Conservation (phyloP, 2,888 invertebrate genomes). For the Pharmacophagus antenor region DNA sequence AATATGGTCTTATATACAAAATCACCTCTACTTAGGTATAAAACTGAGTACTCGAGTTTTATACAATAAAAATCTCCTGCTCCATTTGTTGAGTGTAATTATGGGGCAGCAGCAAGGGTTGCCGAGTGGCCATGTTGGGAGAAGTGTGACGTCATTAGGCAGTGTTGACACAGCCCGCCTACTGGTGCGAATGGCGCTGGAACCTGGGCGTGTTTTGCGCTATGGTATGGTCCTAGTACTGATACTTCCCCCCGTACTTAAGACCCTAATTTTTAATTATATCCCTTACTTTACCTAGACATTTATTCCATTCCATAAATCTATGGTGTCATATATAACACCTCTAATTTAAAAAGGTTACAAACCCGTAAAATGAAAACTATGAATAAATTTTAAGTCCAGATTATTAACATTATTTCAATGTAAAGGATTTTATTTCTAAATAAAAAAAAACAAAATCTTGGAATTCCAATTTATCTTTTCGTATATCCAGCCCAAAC, state of each 20-base stretch:
- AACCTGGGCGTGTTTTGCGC: constrained; percentile 58
- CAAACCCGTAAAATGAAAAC: too few relatives aligned
- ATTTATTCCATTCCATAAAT: not conserved
- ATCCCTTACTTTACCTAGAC: not conserved
- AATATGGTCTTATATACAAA: constrained; percentile 6
- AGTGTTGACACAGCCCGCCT: constrained; percentile 74
- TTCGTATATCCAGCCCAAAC: constrained; percentile 6
- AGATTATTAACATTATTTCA: too few relatives aligned
- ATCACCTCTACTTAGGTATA: constrained; percentile 21
- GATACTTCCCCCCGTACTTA: constrained; percentile 12
- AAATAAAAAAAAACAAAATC: not conserved
- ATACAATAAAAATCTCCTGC: constrained; percentile 31
- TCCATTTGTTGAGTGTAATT: constrained; percentile 54
- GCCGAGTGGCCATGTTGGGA: constrained; percentile 67
- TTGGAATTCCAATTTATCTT: not conserved
- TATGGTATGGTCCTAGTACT: constrained; percentile 33
- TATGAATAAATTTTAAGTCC: too few relatives aligned
- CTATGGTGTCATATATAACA: not conserved
- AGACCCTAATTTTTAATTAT: constrained; percentile 11
- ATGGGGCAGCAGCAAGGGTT: constrained; percentile 62
- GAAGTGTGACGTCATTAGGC: constrained; percentile 73
- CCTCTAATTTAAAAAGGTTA: too few relatives aligned
- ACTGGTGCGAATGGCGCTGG: constrained; percentile 59
- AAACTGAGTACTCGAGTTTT: constrained; percentile 27
- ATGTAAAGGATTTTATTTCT: too few relatives aligned